These are phyloP conservation scores for Lycorma delicatula DNA, from an alignment of 1,140 invertebrate genomes.

Conservation along the genomic window DNA sequence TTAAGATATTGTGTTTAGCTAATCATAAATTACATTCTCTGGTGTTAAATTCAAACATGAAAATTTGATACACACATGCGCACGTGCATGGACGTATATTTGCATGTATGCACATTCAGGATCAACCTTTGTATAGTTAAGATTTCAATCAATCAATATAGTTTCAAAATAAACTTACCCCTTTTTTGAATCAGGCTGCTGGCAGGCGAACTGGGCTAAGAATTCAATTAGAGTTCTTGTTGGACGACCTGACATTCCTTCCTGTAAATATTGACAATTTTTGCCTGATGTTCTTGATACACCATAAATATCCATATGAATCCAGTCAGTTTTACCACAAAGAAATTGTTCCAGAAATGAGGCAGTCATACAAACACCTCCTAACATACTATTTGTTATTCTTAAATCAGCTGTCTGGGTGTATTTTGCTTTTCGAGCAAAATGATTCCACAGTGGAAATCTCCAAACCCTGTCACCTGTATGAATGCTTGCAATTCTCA, in stretches of 20 bases:
- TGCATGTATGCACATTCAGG: no score
- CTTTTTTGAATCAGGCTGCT: no score
- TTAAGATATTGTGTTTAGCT: no score
- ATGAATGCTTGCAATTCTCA: conserved; percentile 42
- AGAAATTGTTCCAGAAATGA: conserved; percentile 51
- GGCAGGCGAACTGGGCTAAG: background rate
- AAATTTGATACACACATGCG: no score
- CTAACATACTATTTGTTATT: conserved; percentile 26
- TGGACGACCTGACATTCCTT: background rate
- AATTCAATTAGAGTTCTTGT: background rate
- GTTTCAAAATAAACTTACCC: no score
- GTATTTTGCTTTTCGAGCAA: conserved; percentile 26
- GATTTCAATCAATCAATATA: no score
- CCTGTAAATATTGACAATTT: background rate
- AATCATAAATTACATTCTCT: no score
- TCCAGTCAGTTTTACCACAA: conserved; percentile 23
- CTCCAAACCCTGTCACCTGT: conserved; percentile 58
- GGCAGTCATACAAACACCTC: conserved; percentile 43
- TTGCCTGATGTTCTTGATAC: background rate
- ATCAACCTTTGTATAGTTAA: no score
- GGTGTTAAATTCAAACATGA: no score
- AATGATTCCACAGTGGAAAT: conserved; percentile 52
- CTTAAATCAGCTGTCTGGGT: background rate
- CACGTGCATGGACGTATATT: no score
- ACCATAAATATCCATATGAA: background rate